phyloP scores from a whole-genome alignment of 2,888 invertebrate genomes.

The Cylloceria caligata region DNA sequence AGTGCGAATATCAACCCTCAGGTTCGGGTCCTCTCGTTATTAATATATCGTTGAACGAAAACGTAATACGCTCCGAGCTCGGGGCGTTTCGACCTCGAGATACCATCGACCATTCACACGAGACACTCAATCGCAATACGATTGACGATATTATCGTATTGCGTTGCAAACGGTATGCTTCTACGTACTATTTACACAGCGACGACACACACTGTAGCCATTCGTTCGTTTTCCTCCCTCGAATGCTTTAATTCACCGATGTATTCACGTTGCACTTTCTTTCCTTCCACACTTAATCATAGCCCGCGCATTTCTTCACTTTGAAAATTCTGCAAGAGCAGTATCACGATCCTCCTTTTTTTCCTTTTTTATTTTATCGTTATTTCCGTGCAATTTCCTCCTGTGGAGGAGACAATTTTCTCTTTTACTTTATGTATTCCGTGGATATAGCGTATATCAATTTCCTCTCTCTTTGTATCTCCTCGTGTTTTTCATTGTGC shows the following conservation, averaged over 20 bases:
- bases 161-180: background rate
- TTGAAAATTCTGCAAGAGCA: background rate
- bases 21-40: constrained; percentile 29
- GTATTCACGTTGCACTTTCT: constrained; percentile 2
- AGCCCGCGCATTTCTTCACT: background rate
- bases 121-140: constrained; percentile 18
- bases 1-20: constrained; percentile 32
- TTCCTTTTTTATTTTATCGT: background rate
- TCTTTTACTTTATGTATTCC: background rate
- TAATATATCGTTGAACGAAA: constrained; percentile 13
- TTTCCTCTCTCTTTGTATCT: background rate
- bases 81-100: constrained; percentile 16
- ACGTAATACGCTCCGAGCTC: constrained; percentile 3
- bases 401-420: background rate
- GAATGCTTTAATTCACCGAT: constrained; percentile 3
- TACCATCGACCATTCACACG: constrained; percentile 10
- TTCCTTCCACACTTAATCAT: background rate
- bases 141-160: constrained; percentile 12
- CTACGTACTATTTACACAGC: constrained; percentile 11
- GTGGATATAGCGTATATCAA: constrained; percentile 3
- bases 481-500: background rate
- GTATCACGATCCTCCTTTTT: background rate
- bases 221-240: background rate
- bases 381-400: constrained; percentile 2
- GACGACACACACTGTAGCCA: constrained; percentile 1